A percentile compares a stretch with the other conserved stretches of the same genome.
These are phyloP conservation scores for Caerostris darwini DNA, from an alignment of 1,140 invertebrate genomes.

Conservation along the genomic window DNA sequence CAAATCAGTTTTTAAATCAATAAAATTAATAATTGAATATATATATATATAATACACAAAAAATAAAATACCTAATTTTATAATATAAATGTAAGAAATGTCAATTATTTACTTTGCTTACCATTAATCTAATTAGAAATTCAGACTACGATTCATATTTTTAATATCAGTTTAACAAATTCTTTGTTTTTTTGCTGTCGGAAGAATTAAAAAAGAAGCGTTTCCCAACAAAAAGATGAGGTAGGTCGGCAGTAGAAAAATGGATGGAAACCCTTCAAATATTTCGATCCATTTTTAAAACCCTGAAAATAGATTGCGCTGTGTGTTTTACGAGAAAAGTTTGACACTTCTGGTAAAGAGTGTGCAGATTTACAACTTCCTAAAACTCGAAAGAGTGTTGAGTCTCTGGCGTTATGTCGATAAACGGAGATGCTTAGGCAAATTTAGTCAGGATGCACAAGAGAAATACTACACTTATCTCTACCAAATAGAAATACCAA, in stretches of 20 bases:
- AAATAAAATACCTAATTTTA: no score
- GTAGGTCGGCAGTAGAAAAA: background rate
- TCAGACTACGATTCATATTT: no score
- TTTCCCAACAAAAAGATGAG: background rate
- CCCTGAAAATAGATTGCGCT: background rate
- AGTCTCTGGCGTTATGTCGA: background rate
- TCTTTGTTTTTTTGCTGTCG: background rate
- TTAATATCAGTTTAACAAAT: no score
- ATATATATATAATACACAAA: no score
- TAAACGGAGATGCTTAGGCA: background rate
- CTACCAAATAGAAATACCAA: no score
- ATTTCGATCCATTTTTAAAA: background rate
- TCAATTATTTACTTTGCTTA: no score
- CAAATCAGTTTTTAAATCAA: no score
- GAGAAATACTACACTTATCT: no score
- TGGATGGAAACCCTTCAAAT: background rate
- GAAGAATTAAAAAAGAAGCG: background rate
- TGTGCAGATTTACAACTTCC: background rate
- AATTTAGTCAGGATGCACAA: no score
- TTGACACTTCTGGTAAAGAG: background rate
- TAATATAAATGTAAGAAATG: no score
- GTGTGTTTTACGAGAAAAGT: background rate
- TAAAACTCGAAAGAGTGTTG: background rate
- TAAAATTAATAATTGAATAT: no score
- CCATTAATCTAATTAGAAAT: no score